phyloP scores from a whole-genome alignment of 2,113 vertebrate species.

The Sinocyclocheilus rhinocerous region DNA sequence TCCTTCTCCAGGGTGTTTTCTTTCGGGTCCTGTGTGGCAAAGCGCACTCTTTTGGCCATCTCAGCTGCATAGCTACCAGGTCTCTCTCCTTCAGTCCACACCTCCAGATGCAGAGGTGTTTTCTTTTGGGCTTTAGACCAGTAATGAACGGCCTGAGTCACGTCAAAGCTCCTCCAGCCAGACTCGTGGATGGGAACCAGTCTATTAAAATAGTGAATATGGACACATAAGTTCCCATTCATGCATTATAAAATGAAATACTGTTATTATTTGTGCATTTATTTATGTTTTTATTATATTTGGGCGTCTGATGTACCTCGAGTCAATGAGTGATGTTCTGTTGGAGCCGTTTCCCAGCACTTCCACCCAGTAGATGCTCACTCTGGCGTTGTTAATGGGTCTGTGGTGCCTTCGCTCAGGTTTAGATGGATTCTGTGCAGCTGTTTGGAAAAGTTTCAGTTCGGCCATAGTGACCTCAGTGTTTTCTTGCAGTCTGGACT shows the following conservation, averaged over 20 bases:
- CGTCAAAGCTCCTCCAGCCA: slow-evolving; percentile 85
- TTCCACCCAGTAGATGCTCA: slow-evolving; percentile 83
- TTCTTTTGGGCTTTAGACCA: slow-evolving; percentile 73
- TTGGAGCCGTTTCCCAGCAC: slow-evolving; percentile 76
- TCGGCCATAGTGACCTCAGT: slow-evolving; percentile 82
- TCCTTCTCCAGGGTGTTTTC: slow-evolving; percentile 69
- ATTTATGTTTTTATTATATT: not conserved
- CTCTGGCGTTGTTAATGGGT: slow-evolving; percentile 70
- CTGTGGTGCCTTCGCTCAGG: slow-evolving; percentile 61
- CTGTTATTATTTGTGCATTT: not conserved
- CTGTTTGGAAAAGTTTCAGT: slow-evolving; percentile 81
- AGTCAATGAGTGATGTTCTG: slow-evolving; percentile 81
- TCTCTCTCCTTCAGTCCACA: slow-evolving; percentile 80
- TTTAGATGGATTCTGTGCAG: slow-evolving; percentile 61
- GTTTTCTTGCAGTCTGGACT: slow-evolving; percentile 77
- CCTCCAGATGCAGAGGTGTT: slow-evolving; percentile 78
- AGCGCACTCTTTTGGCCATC: slow-evolving; percentile 77
- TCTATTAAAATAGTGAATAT: slow-evolving; percentile 65
- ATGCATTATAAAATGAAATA: not conserved
- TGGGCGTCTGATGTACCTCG: slow-evolving; percentile 70
- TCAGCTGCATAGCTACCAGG: slow-evolving; percentile 73
- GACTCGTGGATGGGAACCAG: slow-evolving; percentile 79
- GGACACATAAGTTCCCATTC: not conserved
- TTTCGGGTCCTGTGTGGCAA: slow-evolving; percentile 60
- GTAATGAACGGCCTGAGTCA: slow-evolving; percentile 82